Conservation (phyloP, 2,888 invertebrate species). For the Platycheirus rosarum region DNA sequence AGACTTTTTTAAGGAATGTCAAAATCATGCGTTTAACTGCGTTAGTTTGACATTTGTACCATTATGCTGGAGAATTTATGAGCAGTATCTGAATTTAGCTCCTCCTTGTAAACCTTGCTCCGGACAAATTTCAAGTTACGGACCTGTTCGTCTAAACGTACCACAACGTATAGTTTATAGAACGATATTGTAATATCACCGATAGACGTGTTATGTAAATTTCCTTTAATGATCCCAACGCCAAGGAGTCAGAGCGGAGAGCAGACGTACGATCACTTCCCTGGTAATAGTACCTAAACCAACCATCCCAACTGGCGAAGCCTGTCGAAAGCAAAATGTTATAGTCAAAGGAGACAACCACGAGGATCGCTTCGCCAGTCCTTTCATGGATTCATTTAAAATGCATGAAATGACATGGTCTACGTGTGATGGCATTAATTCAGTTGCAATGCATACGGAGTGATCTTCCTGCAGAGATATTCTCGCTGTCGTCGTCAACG, state of each 20-base stretch:
- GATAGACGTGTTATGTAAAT: slow-evolving; percentile 74
- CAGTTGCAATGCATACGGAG: slow-evolving; percentile 72
- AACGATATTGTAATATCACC: slow-evolving; percentile 72
- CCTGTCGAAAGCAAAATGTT: slow-evolving; percentile 52
- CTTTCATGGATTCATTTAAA: slow-evolving; percentile 72
- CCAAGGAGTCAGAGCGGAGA: slow-evolving; percentile 29
- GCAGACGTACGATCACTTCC: background rate
- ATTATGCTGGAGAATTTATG: too few relatives aligned
- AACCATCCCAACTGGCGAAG: slow-evolving; percentile 38
- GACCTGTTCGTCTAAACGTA: background rate
- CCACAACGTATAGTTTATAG: slow-evolving; percentile 56
- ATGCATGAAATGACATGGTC: slow-evolving; percentile 73
- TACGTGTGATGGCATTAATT: slow-evolving; percentile 74
- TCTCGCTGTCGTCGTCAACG: slow-evolving; percentile 54
- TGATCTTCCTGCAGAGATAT: slow-evolving; percentile 69
- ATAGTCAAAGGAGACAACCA: background rate
- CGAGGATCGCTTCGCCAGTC: slow-evolving; percentile 27
- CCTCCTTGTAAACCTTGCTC: too few relatives aligned
- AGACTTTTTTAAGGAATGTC: too few relatives aligned
- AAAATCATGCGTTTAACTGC: too few relatives aligned
- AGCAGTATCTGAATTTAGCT: too few relatives aligned
- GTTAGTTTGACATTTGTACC: too few relatives aligned
- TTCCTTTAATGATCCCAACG: slow-evolving; percentile 67
- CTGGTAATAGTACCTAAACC: background rate
- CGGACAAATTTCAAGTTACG: background rate